Evolutionary conservation across 2,888 invertebrate species (phyloP), one percentile per base, ranked within the genome.

Genomic region (Lasioglossum marginatum): DNA sequence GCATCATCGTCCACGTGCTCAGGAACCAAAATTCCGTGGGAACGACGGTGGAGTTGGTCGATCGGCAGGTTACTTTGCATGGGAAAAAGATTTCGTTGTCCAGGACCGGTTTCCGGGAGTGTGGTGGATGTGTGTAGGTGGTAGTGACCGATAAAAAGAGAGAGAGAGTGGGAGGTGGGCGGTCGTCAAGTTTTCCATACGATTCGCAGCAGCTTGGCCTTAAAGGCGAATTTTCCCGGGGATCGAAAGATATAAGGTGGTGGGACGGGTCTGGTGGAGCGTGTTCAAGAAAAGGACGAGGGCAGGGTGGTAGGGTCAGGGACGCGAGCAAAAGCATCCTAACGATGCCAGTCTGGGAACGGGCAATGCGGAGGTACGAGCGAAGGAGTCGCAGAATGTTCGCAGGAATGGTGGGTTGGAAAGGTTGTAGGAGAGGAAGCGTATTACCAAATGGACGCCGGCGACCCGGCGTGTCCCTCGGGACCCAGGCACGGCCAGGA

Each of bases 361-460:
- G 79, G 87, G 81, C 72, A 80, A 75, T 60, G 75, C 77, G 73
- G 63, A 60, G 77, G 37, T 60, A 85, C 80, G 81, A 79, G 84
- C 82, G 89, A 88, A 83, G 70, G 80, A 83, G 80, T 85, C 79
- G 73, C 76, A 83, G 79, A 73, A 77, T 85, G 87, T 78, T 81
- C 48, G 68, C 43, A 74, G 76, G 68, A 75, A 76, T 79, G 40
- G 79, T 79, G 72, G 75, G 81, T 80, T 68, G 85, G 88, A 81
- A 87, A 82, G 81, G 85, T 72, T 77, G 83, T 79, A 86, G 88
- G 89, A 90, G 93, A 90, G 93, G 93, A 91, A 91, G 92, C 92
- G 92, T 93, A 94, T 94, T 94, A 94, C 92, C 93, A 92, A 94
- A 93, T 94, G 94, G 94, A 95, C 94, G 94, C 92, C 93, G 93